Base-by-base conservation (phyloP, 2,113 vertebrate species). In the Acanthochromis polyacanthus region DNA sequence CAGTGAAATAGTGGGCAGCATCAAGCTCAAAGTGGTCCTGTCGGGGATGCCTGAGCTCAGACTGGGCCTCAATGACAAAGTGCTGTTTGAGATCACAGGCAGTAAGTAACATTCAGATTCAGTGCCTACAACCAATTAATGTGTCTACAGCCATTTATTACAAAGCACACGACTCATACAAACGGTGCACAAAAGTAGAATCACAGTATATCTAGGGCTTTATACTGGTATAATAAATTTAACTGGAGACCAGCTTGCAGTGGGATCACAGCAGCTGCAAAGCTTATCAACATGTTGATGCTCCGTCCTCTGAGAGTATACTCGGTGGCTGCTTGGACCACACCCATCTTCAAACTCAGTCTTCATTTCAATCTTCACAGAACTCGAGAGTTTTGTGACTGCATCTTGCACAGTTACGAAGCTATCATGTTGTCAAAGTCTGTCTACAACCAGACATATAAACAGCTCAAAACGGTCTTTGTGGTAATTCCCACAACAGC, bases 41-140 rank as follows among this genome's bases (percentile, higher is more conserved):
- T 97, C 97, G 0, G 97, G 97, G 56, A 98, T 98, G 97, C 97
- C 97, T 0, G 97, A 98, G 83, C 94, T 98, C 59, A 89, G 97
- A 59, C 91, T 98, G 43, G 97, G 96, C 57, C 93, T 98, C 78
- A 98, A 98, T 7, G 97, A 98, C 90, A 96, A 97, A 64, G 95
- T 97, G 78, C 96, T 98, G 77, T 97, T 98, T 51, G 96, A 98
- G 89, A 95, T 97, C 84, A 97, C 96, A 3, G 97, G 97, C 75
- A 95, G 97, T 98, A 89, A 97, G 97, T 95, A 66, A 12, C 59
- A 45, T 6, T 63, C 56, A 17, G 3, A 28, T 19, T 76, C 23
- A 2, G 9, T 63, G 14, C 28, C 23, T 22, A 3, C 30, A 53
- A 22, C 14, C 59, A 17, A 43, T 57, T 28, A 3, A 3, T 16